These are phyloP conservation scores for Tetragonisca angustula DNA, from an alignment of 2,888 invertebrate species.

Conservation along the genomic window DNA sequence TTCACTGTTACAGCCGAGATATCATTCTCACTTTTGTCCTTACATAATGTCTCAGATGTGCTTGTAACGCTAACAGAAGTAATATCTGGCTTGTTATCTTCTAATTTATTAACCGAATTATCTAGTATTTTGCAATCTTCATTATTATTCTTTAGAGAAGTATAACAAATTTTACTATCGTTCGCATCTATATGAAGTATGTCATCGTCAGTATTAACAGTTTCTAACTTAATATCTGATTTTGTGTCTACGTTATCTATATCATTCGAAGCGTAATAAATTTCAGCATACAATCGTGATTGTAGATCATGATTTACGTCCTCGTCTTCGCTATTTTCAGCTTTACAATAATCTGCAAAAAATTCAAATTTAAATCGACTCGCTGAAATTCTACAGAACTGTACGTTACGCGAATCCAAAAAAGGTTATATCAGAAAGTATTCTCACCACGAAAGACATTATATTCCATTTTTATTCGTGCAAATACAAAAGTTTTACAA, in stretches of 20 bases:
- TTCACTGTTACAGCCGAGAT: not conserved
- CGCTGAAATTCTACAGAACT: not conserved
- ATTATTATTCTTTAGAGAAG: not conserved
- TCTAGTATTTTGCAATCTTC: not conserved
- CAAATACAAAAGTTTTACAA: not conserved
- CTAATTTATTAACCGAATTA: not conserved
- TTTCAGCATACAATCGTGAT: conserved; percentile 75
- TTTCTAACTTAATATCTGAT: conserved; percentile 15
- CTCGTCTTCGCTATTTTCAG: conserved; percentile 58
- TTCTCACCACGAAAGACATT: conserved; percentile 46
- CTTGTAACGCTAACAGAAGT: not conserved
- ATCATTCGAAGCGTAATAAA: conserved; percentile 70
- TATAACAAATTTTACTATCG: not conserved
- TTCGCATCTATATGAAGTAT: not conserved
- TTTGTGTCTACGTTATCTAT: conserved; percentile 8
- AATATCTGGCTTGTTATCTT: conserved; percentile 17
- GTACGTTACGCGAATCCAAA: not conserved
- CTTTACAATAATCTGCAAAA: conserved; percentile 55
- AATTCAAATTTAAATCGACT: conserved; percentile 6
- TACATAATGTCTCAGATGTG: not conserved
- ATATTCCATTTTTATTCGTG: conserved; percentile 25
- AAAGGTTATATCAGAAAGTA: conserved; percentile 18
- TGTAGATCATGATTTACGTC: conserved; percentile 71
- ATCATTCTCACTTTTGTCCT: not conserved
- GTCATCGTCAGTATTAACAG: conserved; percentile 8